A percentile compares a stretch with the other conserved stretches of the same genome.
Conservation (phyloP, 2,888 invertebrate genomes). For the Brachypalpus laphriformis region DNA sequence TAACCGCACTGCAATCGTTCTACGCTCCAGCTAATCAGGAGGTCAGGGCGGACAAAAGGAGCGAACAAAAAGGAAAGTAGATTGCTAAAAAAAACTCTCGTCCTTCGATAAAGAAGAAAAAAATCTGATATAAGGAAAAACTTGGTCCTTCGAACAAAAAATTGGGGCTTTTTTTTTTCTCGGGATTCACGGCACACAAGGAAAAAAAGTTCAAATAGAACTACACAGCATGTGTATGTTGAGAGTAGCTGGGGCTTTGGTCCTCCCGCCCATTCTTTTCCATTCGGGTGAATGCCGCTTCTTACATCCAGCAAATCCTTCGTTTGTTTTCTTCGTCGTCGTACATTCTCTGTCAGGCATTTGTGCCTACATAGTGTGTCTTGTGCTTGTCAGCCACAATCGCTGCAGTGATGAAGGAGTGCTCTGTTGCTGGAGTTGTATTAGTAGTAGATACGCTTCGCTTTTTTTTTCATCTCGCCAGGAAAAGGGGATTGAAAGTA, state of each 20-base stretch:
- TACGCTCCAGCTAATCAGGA: constrained; percentile 59
- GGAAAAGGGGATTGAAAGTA: constrained; percentile 55
- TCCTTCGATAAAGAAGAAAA: constrained; percentile 22
- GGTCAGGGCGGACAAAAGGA: constrained; percentile 37
- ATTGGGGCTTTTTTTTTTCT: neutral
- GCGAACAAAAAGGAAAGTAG: neutral
- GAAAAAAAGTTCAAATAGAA: constrained; percentile 24
- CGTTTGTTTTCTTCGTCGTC: constrained; percentile 20
- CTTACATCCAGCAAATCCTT: constrained; percentile 34
- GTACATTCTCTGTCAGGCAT: constrained; percentile 50
- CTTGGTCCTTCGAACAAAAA: constrained; percentile 44
- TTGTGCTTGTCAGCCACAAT: constrained; percentile 47
- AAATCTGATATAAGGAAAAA: constrained; percentile 66
- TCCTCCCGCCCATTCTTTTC: neutral
- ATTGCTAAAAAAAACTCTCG: constrained; percentile 32
- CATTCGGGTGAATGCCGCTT: constrained; percentile 21
- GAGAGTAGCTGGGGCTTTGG: neutral
- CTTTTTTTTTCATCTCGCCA: constrained; percentile 10
- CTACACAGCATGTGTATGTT: constrained; percentile 17
- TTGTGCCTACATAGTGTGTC: constrained; percentile 56
- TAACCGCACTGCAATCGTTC: constrained; percentile 65
- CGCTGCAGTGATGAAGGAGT: constrained; percentile 51
- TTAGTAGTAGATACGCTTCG: constrained; percentile 3
- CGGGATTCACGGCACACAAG: neutral
- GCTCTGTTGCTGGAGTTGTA: constrained; percentile 1